Conservation (phyloP, 2,888 invertebrate genomes). For the Galerucella calmariensis region DNA sequence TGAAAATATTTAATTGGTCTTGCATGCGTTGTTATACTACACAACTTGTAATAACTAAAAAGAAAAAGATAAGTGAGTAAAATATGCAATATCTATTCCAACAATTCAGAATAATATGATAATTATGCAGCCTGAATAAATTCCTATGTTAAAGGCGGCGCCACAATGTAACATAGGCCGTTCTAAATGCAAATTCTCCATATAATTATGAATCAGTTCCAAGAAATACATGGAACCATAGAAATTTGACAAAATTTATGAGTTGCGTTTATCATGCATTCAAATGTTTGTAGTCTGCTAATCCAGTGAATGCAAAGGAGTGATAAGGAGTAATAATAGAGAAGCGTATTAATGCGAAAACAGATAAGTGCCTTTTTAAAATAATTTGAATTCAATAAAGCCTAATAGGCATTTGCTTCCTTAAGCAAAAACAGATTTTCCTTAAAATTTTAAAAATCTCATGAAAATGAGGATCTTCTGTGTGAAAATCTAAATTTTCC, state of each 20-base stretch:
- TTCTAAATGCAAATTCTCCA: not conserved
- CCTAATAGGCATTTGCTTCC: no score
- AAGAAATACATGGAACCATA: not conserved
- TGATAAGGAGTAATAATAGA: no score
- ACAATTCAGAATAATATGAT: slow-evolving; percentile 1
- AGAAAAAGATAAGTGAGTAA: not conserved
- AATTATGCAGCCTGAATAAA: slow-evolving; percentile 6
- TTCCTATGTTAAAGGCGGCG: slow-evolving; percentile 2
- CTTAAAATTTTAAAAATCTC: no score
- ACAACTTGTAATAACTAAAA: not conserved
- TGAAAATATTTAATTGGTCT: slow-evolving; percentile 5
- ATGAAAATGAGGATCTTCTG: no score
- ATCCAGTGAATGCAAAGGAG: no score
- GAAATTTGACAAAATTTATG: slow-evolving; percentile 4
- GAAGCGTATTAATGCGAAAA: no score
- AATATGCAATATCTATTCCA: not conserved
- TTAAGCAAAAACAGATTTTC: no score
- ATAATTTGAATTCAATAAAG: no score
- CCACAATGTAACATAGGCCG: not conserved
- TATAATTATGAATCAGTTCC: slow-evolving; percentile 5
- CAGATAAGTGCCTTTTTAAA: no score
- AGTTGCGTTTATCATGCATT: not conserved
- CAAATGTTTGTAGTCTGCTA: not conserved
- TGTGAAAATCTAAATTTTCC: no score
- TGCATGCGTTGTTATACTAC: not conserved